Base-by-base conservation (phyloP, 1,140 invertebrate species). In the Diplogasteroides magnus region DNA sequence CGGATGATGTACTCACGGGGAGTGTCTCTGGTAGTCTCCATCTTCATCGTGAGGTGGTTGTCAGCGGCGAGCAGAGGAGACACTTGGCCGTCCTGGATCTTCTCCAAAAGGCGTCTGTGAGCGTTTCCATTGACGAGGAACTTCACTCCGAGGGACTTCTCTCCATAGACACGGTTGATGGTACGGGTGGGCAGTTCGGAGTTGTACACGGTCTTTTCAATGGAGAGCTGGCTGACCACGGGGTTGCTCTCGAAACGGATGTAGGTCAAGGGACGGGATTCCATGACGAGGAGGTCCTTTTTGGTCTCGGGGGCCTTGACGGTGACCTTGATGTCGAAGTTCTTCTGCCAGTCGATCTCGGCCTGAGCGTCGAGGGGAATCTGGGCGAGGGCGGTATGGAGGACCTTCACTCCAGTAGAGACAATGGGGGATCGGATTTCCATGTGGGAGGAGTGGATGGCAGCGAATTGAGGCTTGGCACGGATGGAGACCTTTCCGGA, bases 211-310 rank as follows among this genome's bases (percentile, higher is more conserved):
- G 63, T 73, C 69, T 27, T 65, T 58, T 73, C 67, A 26, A 58
- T 31, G 64, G 37, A n/a, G 37, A 6, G 6, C 37, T 11, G 64
- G 64, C 29, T 69, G 61, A 25, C 66, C 48, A 26, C 64, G 67
- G 19, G 56, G 29, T 31, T 27, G 69, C 26, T 3, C 27, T 29
- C n/a, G 26, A 76, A 60, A 32, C 70, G 60, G 63, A 61, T 64
- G 69, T 66, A 78, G 23, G 76, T 76, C 37, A 71, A 31, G 11
- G 77, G 77, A 64, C 70, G 64, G 32, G 69, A 66, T 28, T 77
- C 66, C 28, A 77, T 31, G 31, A 63, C 48, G 55, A 56, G 62
- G 58, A 78, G 48, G 56, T 58, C 62, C 26, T 59, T 71, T 58
- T 64, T 67, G 26, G 74, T 58, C 28, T 76, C 58, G 25, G 78